A percentile compares a stretch with the other conserved stretches of the same genome.
Evolutionary conservation across 2,888 invertebrate species (phyloP).

Genomic region (Lomographa bimaculata): DNA sequence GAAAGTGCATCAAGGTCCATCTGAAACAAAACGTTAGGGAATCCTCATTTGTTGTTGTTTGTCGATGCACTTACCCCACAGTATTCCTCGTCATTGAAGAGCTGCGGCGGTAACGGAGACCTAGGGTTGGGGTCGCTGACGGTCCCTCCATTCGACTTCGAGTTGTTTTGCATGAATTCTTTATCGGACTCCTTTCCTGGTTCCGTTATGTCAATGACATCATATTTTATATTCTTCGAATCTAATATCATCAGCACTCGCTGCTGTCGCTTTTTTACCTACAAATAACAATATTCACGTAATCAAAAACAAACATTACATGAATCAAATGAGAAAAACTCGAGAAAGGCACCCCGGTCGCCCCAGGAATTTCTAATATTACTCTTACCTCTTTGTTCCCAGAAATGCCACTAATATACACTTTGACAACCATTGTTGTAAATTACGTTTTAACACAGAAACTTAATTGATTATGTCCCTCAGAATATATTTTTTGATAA

Average conservation of each 20-base stretch:
- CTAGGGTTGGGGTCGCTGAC: conserved; percentile 89
- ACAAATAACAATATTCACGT: conserved; percentile 61
- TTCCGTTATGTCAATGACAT: conserved; percentile 96
- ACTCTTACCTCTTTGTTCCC: conserved; percentile 95
- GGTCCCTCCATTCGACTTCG: conserved; percentile 89
- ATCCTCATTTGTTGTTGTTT: neutral
- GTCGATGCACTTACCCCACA: conserved; percentile 89
- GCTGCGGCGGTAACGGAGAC: conserved; percentile 95
- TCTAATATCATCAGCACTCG: conserved; percentile 96
- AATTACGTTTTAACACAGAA: conserved; percentile 46
- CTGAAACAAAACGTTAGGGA: conserved; percentile 2
- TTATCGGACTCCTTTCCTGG: conserved; percentile 94
- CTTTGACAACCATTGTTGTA: conserved; percentile 92
- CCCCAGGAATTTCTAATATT: conserved; percentile 68
- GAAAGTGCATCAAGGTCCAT: conserved; percentile 1
- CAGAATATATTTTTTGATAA: conserved; percentile 56
- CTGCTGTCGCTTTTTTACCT: conserved; percentile 98
- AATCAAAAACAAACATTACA: conserved; percentile 64
- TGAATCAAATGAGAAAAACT: conserved; percentile 68
- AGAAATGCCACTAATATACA: conserved; percentile 96
- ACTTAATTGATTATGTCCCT: conserved; percentile 56
- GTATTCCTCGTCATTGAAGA: conserved; percentile 96
- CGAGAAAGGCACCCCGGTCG: conserved; percentile 63
- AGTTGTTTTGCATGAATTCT: conserved; percentile 96
- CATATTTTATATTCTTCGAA: conserved; percentile 94